Evolutionary conservation across 2,888 invertebrate genomes (phyloP).

Genomic region (Eupelmus urozonus): DNA sequence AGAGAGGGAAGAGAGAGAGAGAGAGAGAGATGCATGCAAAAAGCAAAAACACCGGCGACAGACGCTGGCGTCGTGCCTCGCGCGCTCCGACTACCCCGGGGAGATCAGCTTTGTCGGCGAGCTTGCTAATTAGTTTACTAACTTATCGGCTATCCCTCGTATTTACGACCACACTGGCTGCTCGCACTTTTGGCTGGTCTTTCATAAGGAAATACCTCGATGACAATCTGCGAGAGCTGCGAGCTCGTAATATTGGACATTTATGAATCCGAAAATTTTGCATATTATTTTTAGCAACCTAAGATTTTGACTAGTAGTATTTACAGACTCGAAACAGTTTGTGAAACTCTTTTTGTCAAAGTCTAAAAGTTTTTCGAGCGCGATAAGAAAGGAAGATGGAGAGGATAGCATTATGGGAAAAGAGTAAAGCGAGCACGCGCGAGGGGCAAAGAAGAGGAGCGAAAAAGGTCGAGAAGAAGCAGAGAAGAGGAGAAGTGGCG

Average conservation of each 20-base stretch:
- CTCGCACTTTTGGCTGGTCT: slow-evolving; percentile 12
- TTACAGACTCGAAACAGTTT: neutral
- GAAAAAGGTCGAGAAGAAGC: slow-evolving; percentile 4
- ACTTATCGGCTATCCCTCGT: slow-evolving; percentile 73
- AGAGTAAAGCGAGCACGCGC: slow-evolving; percentile 45
- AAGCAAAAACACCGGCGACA: slow-evolving; percentile 72
- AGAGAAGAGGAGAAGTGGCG: slow-evolving; percentile 27
- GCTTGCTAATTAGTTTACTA: slow-evolving; percentile 77
- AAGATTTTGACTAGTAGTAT: neutral
- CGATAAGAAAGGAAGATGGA: slow-evolving; percentile 18
- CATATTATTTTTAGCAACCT: neutral
- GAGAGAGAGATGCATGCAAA: slow-evolving; percentile 61
- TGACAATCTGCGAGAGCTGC: neutral
- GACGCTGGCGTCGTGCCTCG: slow-evolving; percentile 66
- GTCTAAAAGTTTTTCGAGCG: slow-evolving; percentile 26
- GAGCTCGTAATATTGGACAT: no score
- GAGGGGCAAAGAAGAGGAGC: neutral
- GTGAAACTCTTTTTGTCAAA: neutral
- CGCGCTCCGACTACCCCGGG: slow-evolving; percentile 62
- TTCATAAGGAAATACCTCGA: neutral
- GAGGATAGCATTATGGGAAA: slow-evolving; percentile 24
- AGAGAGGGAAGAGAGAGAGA: slow-evolving; percentile 60
- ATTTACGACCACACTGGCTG: slow-evolving; percentile 61
- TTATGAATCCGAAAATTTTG: neutral
- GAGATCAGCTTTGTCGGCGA: slow-evolving; percentile 76